Percentiles rank a stretch among this genome's conserved stretches.
Evolutionary conservation across 2,113 vertebrate species (phyloP).

Genomic region (Chlorodrepanis virens): DNA sequence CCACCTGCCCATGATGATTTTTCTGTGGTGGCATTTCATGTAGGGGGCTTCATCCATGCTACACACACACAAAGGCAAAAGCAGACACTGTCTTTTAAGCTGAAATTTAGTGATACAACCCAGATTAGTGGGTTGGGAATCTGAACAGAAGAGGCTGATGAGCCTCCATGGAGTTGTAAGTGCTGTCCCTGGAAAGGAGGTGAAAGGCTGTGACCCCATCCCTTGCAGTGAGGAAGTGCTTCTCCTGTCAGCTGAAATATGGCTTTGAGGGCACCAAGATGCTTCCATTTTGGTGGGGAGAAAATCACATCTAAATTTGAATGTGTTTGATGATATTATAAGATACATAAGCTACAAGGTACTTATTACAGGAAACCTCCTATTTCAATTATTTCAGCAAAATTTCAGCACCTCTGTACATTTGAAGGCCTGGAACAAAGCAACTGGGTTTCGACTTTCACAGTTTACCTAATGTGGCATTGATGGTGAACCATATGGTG

Average conservation of each 20-base stretch:
- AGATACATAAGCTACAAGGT: background rate
- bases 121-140: background rate
- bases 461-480: constrained; percentile 5
- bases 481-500: background rate
- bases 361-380: background rate
- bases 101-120: background rate
- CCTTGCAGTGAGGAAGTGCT: background rate
- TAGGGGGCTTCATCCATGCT: background rate
- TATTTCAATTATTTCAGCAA: background rate
- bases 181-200: background rate
- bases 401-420: background rate
- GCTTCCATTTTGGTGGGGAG: background rate
- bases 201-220: background rate
- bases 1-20: background rate
- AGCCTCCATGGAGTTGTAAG: background rate
- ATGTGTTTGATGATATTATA: background rate
- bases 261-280: background rate
- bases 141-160: background rate
- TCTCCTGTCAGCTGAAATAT: background rate
- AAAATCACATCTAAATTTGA: background rate
- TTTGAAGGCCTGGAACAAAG: background rate
- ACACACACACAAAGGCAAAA: background rate
- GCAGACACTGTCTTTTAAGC: background rate
- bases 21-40: background rate
- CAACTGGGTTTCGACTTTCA: background rate